Conservation (phyloP, 2,113 vertebrate species). For the Sclerurus mexicanus region DNA sequence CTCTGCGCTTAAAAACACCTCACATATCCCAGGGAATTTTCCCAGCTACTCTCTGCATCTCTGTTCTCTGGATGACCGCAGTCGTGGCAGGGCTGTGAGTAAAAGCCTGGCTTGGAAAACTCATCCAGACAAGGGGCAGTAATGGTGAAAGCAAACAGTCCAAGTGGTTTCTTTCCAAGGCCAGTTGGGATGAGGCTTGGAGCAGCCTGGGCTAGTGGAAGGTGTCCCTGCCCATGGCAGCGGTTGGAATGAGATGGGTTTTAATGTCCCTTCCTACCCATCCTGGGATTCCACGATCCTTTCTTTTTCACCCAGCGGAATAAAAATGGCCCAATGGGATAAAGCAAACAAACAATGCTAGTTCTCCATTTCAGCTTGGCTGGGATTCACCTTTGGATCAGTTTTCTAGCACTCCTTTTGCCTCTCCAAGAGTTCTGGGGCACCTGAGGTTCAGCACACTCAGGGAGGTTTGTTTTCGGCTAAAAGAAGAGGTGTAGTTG, state of each 20-base stretch:
- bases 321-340: background rate
- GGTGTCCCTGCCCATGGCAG: background rate
- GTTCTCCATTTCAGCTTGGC: background rate
- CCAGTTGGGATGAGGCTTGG: background rate
- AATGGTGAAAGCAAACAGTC: background rate
- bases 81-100: background rate
- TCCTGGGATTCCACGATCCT: background rate
- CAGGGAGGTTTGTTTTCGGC: background rate
- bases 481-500: background rate
- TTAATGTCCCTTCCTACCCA: background rate
- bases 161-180: background rate
- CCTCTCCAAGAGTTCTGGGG: background rate
- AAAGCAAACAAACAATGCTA: background rate
- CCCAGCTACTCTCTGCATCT: background rate
- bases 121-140: background rate
- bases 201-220: background rate
- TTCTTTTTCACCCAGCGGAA: background rate
- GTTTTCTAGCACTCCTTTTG: background rate
- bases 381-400: background rate
- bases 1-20: background rate
- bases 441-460: background rate
- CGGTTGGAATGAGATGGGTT: background rate
- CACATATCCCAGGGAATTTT: fast-evolving
- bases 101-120: background rate
- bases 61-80: background rate